Percentiles rank a stretch among this genome's conserved stretches.
phyloP scores from a whole-genome alignment of 23 tunicate genomes.

The Trididemnum clinides region DNA sequence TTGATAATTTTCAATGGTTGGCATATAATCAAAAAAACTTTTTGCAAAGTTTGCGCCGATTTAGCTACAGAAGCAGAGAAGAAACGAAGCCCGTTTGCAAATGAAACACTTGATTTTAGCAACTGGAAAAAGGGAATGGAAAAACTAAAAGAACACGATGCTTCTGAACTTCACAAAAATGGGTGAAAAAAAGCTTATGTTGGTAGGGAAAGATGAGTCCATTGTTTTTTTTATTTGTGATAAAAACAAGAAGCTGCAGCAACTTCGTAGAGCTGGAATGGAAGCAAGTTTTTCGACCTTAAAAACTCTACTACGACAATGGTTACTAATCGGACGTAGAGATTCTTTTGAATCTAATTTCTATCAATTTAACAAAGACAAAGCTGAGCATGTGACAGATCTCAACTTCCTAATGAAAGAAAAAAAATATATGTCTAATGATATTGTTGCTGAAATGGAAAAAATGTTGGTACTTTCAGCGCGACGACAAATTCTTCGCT shows the following conservation, averaged over 20 bases:
- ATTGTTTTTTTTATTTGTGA: conserved; percentile 11
- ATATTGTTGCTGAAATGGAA: conserved; percentile 24
- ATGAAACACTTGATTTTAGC: background rate
- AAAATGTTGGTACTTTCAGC: conserved; percentile 19
- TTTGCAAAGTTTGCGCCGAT: conserved; percentile 10
- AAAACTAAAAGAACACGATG: background rate
- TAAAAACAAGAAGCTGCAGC: conserved; percentile 19
- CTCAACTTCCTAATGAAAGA: conserved; percentile 27
- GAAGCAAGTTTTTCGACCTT: conserved; percentile 20
- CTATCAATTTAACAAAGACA: conserved; percentile 18
- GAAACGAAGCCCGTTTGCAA: background rate
- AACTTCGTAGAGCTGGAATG: conserved; percentile 33
- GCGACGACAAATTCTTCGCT: conserved; percentile 37
- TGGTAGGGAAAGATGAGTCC: conserved; percentile 22
- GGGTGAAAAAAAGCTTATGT: conserved; percentile 18
- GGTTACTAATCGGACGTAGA: conserved; percentile 19
- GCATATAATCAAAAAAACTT: conserved; percentile 10
- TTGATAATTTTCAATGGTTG: conserved; percentile 15
- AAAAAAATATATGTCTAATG: conserved; percentile 23
- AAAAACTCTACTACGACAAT: conserved; percentile 24
- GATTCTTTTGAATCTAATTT: conserved; percentile 21
- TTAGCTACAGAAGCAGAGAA: background rate
- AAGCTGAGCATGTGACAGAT: conserved; percentile 17
- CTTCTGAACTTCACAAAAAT: conserved; percentile 29
- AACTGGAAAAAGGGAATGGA: background rate